A percentile compares a stretch with the other conserved stretches of the same genome.
phyloP scores from a whole-genome alignment of 1,140 invertebrate genomes.

The Magallana gigas region DNA sequence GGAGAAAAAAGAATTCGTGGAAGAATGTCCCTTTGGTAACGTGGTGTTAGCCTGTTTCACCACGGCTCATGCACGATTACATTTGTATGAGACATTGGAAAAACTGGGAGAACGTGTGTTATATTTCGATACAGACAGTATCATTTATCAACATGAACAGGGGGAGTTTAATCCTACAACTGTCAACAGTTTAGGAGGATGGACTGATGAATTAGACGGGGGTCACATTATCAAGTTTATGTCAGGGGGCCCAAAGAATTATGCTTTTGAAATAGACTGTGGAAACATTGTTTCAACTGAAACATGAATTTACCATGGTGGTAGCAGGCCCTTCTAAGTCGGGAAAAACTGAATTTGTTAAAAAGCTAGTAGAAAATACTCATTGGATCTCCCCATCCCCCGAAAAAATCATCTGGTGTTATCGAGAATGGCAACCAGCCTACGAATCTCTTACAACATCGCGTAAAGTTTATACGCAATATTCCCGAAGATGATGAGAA shows the following conservation, averaged over 20 bases:
- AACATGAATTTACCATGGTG: too few species aligned
- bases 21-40: constrained; percentile 57
- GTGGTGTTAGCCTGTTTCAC: constrained; percentile 76
- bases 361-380: not conserved
- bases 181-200: constrained; percentile 2
- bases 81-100: constrained; percentile 76
- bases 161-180: not conserved
- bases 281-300: not conserved
- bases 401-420: not conserved
- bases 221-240: constrained; percentile 42
- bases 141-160: constrained; percentile 52
- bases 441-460: not conserved
- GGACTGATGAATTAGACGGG: constrained; percentile 19
- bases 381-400: not conserved
- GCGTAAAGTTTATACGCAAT: not conserved
- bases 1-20: not conserved
- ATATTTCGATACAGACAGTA: constrained; percentile 59
- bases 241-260: constrained; percentile 50
- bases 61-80: constrained; percentile 77
- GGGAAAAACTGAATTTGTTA: not conserved
- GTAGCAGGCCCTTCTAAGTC: not conserved
- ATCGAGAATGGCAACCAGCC: not conserved
- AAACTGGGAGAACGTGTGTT: constrained; percentile 68
- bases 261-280: not conserved
- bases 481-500: not conserved